phyloP scores from a whole-genome alignment of 2,888 invertebrate species.

The Epinotia brunnichana region DNA sequence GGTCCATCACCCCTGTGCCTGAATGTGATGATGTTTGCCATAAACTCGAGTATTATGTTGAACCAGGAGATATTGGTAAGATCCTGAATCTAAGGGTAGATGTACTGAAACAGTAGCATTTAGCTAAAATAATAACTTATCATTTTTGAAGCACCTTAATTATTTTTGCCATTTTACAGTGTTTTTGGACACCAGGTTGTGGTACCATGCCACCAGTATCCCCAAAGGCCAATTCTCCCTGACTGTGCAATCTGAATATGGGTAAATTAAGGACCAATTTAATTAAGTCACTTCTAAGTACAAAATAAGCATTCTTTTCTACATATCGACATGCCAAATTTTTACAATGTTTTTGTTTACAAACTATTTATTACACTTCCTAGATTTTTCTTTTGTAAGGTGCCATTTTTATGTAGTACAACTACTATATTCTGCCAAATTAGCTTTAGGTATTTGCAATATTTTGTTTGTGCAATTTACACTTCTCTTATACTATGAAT shows the following conservation, averaged over 20 bases:
- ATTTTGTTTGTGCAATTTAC: constrained; percentile 51
- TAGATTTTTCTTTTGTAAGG: constrained; percentile 57
- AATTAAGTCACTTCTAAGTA: constrained; percentile 55
- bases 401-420: constrained; percentile 76
- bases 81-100: neutral
- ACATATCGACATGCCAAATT: constrained; percentile 80
- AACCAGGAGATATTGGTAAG: constrained; percentile 93
- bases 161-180: constrained; percentile 80
- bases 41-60: constrained; percentile 89
- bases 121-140: too few species aligned
- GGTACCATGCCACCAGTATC: constrained; percentile 95
- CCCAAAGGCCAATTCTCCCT: constrained; percentile 92
- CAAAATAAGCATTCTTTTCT: constrained; percentile 64
- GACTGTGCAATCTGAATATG: constrained; percentile 96
- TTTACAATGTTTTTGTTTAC: constrained; percentile 57
- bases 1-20: constrained; percentile 92
- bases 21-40: constrained; percentile 92
- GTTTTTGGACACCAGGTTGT: constrained; percentile 93
- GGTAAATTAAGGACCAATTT: constrained; percentile 73
- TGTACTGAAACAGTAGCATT: too few species aligned
- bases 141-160: neutral
- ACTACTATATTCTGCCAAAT: constrained; percentile 59
- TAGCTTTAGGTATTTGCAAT: constrained; percentile 61
- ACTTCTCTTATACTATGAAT: constrained; percentile 54
- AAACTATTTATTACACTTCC: constrained; percentile 58